Evolutionary conservation across 2,888 invertebrate species (phyloP).

Genomic region (Pristionchus mayeri): DNA sequence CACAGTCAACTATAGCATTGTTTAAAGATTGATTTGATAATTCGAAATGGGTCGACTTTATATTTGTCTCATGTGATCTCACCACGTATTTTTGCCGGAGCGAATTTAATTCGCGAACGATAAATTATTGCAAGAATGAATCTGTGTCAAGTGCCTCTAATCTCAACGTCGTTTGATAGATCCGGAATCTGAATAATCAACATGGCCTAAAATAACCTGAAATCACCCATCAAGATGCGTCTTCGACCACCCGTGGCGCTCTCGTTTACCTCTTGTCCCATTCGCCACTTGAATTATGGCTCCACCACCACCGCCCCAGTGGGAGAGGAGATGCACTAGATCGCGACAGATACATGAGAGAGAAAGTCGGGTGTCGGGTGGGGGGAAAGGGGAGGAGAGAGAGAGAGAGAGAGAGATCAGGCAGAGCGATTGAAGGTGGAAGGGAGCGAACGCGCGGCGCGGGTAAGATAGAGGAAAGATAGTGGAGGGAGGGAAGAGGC

Average conservation of each 20-base stretch:
- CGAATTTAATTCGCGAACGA: conserved; percentile 11
- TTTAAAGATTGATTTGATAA: neutral
- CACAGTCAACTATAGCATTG: neutral
- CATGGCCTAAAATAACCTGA: too few species aligned
- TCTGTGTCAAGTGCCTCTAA: too few species aligned
- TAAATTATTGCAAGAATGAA: conserved; percentile 23
- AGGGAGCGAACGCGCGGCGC: neutral
- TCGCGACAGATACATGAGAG: conserved; percentile 9
- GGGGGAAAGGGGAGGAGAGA: neutral
- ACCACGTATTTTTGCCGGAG: neutral
- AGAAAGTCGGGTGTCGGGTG: neutral
- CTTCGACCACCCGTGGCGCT: neutral
- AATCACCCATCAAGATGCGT: too few species aligned
- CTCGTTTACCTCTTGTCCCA: neutral
- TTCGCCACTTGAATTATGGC: conserved; percentile 1
- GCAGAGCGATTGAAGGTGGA: neutral
- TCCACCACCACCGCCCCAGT: too few species aligned
- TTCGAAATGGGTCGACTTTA: neutral
- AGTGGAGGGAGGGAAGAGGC: neutral
- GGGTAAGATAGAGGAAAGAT: neutral
- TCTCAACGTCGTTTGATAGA: too few species aligned
- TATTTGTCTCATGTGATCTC: conserved; percentile 22
- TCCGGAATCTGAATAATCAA: too few species aligned
- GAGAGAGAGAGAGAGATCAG: neutral
- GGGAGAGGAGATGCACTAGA: neutral